Evolutionary conservation across 2,888 invertebrate genomes (phyloP).

Genomic region (Tachina grossa): DNA sequence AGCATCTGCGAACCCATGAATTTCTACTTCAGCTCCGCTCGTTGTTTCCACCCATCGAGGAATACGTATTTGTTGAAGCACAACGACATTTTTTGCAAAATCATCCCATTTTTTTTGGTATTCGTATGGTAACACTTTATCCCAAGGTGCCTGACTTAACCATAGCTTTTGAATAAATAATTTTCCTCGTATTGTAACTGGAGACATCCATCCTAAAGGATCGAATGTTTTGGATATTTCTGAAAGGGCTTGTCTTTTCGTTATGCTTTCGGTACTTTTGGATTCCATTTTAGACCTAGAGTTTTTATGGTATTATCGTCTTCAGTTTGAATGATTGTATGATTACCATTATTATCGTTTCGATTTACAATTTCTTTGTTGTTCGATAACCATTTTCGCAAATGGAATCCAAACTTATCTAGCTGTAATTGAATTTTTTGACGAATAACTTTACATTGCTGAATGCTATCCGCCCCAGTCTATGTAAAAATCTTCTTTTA

Average conservation of each 20-base stretch:
- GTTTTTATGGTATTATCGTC: too few relatives aligned
- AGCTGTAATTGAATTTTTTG: neutral
- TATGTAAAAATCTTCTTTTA: too few relatives aligned
- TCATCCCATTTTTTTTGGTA: neutral
- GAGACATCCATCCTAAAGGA: too few relatives aligned
- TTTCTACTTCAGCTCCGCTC: neutral
- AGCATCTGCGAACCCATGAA: conserved; percentile 1
- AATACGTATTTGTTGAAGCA: neutral
- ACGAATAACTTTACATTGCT: neutral
- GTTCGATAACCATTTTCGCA: too few relatives aligned
- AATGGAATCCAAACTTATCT: neutral
- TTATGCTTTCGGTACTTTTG: too few relatives aligned
- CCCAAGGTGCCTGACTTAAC: neutral
- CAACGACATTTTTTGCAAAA: neutral
- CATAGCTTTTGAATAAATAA: neutral
- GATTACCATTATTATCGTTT: too few relatives aligned
- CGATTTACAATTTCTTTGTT: too few relatives aligned
- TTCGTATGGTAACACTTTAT: neutral
- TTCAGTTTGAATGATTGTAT: too few relatives aligned
- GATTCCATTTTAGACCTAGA: too few relatives aligned
- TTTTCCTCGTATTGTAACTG: neutral
- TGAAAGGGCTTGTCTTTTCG: too few relatives aligned
- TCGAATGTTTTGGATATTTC: too few relatives aligned
- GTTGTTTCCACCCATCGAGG: neutral
- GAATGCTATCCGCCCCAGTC: neutral